Evolutionary conservation across 2,888 invertebrate species (phyloP), one percentile per base, ranked within the genome.

Genomic region (Ferdinandea cuprea): DNA sequence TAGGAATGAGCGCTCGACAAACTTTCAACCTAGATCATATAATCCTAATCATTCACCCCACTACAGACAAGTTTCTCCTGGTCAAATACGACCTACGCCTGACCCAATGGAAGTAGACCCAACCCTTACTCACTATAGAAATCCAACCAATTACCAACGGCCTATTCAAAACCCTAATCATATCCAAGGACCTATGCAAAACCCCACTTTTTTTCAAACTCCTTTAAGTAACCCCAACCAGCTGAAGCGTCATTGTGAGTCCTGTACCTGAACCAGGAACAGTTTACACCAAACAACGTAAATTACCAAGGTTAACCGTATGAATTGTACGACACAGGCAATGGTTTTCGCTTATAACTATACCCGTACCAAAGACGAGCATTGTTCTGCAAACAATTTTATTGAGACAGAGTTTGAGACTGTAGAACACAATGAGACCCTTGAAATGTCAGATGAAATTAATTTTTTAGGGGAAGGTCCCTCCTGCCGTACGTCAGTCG

Each of bases 241-340:
- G 7, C 46, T 25, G 2, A 46, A 46, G 46, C 46, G 46, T 19
- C 44, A 44, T 44, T 19, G 8, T 11, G 63, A 19, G 13, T 79
- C n/a, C 73, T 73, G 15, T 3, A 65, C 13, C 19, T 74, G 19
- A 30, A 25, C 35, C 65, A 74, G 6, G 35, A 66, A 30, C 13
- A 28, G 3, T 6, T 30, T 11, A 25, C 40, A 54, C 54, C 9
- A 25, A 25, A 25, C 30, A 13, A 30, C 28, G 30, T 7, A 30
- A 30, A 30, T 7, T 13, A 52, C 21, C 19, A 44, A 21, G 9
- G 4, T 44, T 19, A 21, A 21, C 19, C 19, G 4, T 44, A 21
- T 21, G 21, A 11, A 4, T 44, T 44, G 11, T 9, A 44, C 11
- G 30, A 37, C 11, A 7, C 11, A 3, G 11, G 11, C 19, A 35